Evolutionary conservation across 2,113 vertebrate species (phyloP).

Genomic region (Chloebia gouldiae): DNA sequence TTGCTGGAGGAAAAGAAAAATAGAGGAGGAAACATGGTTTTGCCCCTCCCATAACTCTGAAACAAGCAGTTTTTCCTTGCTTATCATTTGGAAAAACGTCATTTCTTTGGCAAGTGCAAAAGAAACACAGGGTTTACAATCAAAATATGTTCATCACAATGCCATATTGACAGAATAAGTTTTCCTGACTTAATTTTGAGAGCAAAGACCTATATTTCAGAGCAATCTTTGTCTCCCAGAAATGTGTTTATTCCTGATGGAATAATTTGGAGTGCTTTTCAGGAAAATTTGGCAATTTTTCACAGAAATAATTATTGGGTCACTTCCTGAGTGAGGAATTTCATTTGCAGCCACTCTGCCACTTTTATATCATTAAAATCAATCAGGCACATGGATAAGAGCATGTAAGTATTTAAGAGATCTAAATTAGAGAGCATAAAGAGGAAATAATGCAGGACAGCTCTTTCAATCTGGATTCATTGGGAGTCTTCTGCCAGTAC

Average conservation of each 20-base stretch:
- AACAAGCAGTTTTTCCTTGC: not conserved
- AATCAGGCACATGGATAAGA: not conserved
- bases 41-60: not conserved
- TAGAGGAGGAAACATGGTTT: not conserved
- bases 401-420: not conserved
- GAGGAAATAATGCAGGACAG: not conserved
- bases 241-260: not conserved
- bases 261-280: not conserved
- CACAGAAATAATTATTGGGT: not conserved
- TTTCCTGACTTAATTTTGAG: not conserved
- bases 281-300: not conserved
- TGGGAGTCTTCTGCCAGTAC: not conserved
- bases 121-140: not conserved
- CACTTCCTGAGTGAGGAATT: not conserved
- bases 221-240: not conserved
- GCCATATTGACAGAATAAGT: not conserved
- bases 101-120: not conserved
- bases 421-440: not conserved
- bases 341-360: not conserved
- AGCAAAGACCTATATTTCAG: not conserved
- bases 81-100: not conserved
- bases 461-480: not conserved
- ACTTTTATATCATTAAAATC: not conserved
- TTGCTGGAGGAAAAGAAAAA: not conserved
- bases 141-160: not conserved